Percentiles rank a stretch among this genome's conserved stretches.
Evolutionary conservation across 2,113 vertebrate species (phyloP).

Genomic region (Passer montanus): DNA sequence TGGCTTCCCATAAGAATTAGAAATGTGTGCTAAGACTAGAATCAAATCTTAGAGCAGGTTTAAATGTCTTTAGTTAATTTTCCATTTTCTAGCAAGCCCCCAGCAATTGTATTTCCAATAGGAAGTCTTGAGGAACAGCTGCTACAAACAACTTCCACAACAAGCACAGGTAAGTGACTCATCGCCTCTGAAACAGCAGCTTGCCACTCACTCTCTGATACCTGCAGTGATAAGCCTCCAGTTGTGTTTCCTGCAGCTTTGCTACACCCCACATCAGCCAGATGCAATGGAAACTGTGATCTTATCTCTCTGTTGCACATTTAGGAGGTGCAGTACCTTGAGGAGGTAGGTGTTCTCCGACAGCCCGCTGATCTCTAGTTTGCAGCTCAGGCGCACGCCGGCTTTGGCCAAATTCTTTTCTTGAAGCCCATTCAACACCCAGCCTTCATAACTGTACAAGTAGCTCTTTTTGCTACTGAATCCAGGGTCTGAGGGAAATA

Average conservation of each 20-base stretch:
- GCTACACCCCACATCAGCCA: not conserved
- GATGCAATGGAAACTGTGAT: not conserved
- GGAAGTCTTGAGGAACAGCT: not conserved
- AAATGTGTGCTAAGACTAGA: not conserved
- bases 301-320: not conserved
- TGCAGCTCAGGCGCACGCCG: constrained; percentile 74
- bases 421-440: constrained; percentile 75
- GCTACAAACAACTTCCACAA: not conserved
- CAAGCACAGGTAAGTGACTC: not conserved
- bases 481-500: constrained; percentile 68
- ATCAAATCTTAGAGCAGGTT: not conserved
- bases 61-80: not conserved
- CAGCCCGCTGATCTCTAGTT: constrained; percentile 72
- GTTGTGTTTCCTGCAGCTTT: not conserved
- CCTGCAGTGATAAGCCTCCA: fast-evolving
- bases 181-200: not conserved
- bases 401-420: constrained; percentile 74
- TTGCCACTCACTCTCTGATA: not conserved
- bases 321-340: constrained; percentile 65
- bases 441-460: constrained; percentile 78
- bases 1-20: not conserved
- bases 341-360: constrained; percentile 52
- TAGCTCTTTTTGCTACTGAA: constrained; percentile 72
- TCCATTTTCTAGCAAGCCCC: not conserved
- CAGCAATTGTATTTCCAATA: not conserved